phyloP scores from a whole-genome alignment of 2,888 invertebrate genomes.

The Pyrgus malvae region DNA sequence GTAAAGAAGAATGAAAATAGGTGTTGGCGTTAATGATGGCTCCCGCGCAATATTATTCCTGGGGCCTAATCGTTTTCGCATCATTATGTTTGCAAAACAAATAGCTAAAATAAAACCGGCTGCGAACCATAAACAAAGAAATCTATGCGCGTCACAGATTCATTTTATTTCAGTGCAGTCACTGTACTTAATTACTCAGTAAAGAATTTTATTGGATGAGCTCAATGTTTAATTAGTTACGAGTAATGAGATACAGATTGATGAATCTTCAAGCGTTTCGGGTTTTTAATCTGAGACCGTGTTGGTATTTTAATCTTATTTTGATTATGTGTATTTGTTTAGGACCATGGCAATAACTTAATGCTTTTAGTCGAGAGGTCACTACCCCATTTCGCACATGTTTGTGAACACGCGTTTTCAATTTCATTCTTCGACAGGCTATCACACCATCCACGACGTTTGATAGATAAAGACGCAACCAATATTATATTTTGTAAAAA shows the following conservation, averaged over 20 bases:
- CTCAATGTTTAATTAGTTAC: slow-evolving; percentile 34
- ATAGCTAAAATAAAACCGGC: slow-evolving; percentile 44
- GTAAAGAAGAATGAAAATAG: not conserved
- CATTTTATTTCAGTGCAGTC: slow-evolving; percentile 39
- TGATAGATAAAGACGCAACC: not conserved
- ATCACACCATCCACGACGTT: not conserved
- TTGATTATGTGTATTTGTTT: slow-evolving; percentile 7
- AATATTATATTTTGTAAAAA: no score
- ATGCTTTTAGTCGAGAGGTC: not conserved
- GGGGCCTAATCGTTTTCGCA: slow-evolving; percentile 29
- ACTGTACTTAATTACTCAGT: slow-evolving; percentile 48
- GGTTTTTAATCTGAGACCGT: slow-evolving; percentile 10
- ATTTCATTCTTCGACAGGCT: not conserved
- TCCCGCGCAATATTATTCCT: not conserved
- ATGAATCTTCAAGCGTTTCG: slow-evolving; percentile 16
- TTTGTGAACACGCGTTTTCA: not conserved
- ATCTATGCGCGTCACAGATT: slow-evolving; percentile 46
- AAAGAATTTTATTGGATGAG: slow-evolving; percentile 43
- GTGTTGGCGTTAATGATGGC: slow-evolving; percentile 1
- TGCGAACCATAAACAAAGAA: slow-evolving; percentile 53
- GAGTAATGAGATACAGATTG: slow-evolving; percentile 20
- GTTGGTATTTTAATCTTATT: slow-evolving; percentile 13
- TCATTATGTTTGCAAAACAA: slow-evolving; percentile 47
- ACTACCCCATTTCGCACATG: slow-evolving; percentile 3
- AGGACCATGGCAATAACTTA: slow-evolving; percentile 8